A percentile compares a stretch with the other conserved stretches of the same genome.
These are phyloP conservation scores for Criorhina ranunculi DNA, from an alignment of 2,888 invertebrate genomes.

Conservation along the genomic window DNA sequence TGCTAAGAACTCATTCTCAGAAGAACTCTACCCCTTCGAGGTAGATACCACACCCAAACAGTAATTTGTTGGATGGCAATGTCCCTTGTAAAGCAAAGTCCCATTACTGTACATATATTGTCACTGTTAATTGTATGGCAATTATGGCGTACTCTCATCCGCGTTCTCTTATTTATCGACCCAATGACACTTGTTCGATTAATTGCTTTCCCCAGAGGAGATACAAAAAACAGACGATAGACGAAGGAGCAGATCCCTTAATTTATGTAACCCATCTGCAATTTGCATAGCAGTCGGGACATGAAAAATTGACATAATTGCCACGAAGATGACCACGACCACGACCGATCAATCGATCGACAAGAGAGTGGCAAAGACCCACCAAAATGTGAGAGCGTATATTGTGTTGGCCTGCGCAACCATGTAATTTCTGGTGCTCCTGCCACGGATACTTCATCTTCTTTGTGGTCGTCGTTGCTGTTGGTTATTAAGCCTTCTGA, in stretches of 20 bases:
- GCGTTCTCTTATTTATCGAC: conserved; percentile 70
- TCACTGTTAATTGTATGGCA: conserved; percentile 68
- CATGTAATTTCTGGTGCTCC: conserved; percentile 73
- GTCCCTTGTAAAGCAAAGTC: conserved; percentile 38
- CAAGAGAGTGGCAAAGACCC: conserved; percentile 64
- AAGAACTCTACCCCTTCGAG: conserved; percentile 12
- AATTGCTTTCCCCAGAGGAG: conserved; percentile 62
- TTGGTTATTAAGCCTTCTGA: conserved; percentile 75
- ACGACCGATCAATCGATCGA: conserved; percentile 75
- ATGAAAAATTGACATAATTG: conserved; percentile 76
- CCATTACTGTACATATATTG: conserved; percentile 58
- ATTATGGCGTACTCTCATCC: conserved; percentile 66
- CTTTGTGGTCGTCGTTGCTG: conserved; percentile 47
- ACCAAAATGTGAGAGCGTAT: conserved; percentile 37
- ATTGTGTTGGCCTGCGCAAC: conserved; percentile 26
- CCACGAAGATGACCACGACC: conserved; percentile 69
- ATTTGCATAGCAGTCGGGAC: conserved; percentile 70
- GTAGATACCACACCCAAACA: conserved; percentile 43
- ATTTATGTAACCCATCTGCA: conserved; percentile 71
- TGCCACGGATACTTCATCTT: conserved; percentile 62
- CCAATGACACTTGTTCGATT: conserved; percentile 74
- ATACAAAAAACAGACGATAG: conserved; percentile 1
- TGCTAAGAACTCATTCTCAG: conserved; percentile 13
- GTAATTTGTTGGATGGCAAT: background rate
- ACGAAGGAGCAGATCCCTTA: conserved; percentile 53